These are phyloP conservation scores for Heteronetta atricapilla DNA, from an alignment of 2,113 vertebrate genomes.

Conservation along the genomic window DNA sequence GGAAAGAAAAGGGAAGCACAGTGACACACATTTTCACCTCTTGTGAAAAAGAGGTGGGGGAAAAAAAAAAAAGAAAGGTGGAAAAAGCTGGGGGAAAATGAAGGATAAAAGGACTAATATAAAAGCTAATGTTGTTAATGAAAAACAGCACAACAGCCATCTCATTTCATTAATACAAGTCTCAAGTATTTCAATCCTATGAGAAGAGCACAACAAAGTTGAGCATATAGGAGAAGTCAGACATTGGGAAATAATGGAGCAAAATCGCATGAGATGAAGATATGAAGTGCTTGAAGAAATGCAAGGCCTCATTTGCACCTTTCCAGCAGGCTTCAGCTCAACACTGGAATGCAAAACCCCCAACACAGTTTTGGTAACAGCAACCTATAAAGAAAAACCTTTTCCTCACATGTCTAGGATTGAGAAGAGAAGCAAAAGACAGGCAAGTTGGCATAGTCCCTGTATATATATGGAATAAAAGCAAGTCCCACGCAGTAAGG, in stretches of 20 bases:
- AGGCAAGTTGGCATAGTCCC: rapidly evolving
- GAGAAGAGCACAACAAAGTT: not conserved
- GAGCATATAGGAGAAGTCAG: not conserved
- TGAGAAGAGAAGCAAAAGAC: not conserved
- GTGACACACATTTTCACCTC: rapidly evolving
- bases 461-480: not conserved
- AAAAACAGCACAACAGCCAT: not conserved
- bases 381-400: not conserved
- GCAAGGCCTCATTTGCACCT: not conserved
- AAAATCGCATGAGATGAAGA: not conserved
- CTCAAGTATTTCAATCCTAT: not conserved
- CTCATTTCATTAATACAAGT: not conserved
- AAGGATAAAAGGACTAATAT: not conserved
- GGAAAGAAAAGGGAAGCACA: not conserved
- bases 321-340: not conserved
- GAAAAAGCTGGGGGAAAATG: not conserved
- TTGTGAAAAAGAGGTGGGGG: not conserved
- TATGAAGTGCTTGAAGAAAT: not conserved
- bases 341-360: not conserved
- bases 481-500: not conserved
- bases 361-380: not conserved
- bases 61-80: not conserved
- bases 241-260: not conserved
- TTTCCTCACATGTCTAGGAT: rapidly evolving
- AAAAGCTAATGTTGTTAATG: not conserved